Evolutionary conservation across 2,888 invertebrate genomes (phyloP), one percentile per base, ranked within the genome.

Genomic region (Lordiphosa fenestrarum): DNA sequence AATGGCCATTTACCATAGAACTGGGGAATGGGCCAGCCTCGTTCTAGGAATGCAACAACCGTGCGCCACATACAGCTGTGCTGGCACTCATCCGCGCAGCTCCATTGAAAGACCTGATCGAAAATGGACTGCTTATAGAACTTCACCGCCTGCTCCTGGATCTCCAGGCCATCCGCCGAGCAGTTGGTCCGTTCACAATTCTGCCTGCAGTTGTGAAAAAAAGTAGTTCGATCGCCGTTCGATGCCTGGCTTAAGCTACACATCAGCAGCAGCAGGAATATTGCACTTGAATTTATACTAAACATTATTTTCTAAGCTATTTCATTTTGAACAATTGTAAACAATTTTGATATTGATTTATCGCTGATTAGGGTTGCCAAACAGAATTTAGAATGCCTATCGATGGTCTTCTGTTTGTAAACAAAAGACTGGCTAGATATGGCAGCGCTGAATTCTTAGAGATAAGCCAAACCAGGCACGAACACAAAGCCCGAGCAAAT

Each of bases 1-100:
- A 99, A 98, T 7, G 98, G 98, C 98, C 98, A 98, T 96, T 97
- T 98, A 83, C 98, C 98, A 91, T 95, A 94, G 90, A 98, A 98
- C 88, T 98, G 98, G 3, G 98, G 98, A 51, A 95, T 92, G n/a
- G 90, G 88, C 88, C 92, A 92, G 0, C 93, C 92, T 67, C 93
- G 91, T 57, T 92, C 91, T 40, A 92, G 87, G 86, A 96, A 97
- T 23, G 92, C 92, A n/a, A 93, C 91, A 0, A 97, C 96, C 0
- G 97, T 96, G 55, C 92, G 91, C 98, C 98, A 98, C 96, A 97
- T 98, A 87, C 98, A 98, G 7, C 91, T 90, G 86, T 98, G 97
- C 68, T 93, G 92, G 86, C 98, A 98, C 85, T 98, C 97, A 81
- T 97, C 96, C 5, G 90, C 90, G 88, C 98, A 98, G 53, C 91